Base-by-base conservation (phyloP, 2,888 invertebrate genomes). In the Cheilosia scutellata region DNA sequence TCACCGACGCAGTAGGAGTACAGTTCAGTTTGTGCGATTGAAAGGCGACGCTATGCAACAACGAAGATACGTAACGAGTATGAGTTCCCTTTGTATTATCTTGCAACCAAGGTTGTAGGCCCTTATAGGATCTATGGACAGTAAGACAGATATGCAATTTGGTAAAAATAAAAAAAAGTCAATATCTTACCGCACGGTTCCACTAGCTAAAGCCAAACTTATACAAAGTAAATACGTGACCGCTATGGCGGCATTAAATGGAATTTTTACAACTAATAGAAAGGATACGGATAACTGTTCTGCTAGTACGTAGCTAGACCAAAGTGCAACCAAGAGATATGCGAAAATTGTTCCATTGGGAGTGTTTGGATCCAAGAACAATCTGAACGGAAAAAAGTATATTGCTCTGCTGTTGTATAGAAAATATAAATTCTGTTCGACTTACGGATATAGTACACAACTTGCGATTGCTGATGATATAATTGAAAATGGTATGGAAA, bases 211-310 rank as follows among this genome's bases (percentile, higher is more conserved):
- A 89, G 94, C 94, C 9, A 96, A 91, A 82, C 95, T 96, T 7
- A 96, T 93, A 77, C 96, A 95, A 2, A 96, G 94, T 66, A 97
- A 93, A 90, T 96, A 97, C n/a, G 96, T 94, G 60, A 96, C 96
- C 20, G 95, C 94, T 71, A 96, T 95, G 27, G 96, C 96, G 0
- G 97, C 96, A 16, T 95, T 95, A 77, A 96, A 94, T 0, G 96
- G 95, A 88, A 95, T 95, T 90, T 96, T 96, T 0, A 98, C 94
- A 20, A 97, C 94, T 94, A 97, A 95, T 92, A 98, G 93, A 65
- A 97, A 94, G 0, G 96, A 95, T 83, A 98, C 95, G 0, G 97
- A 95, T 87, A 97, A 95, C 90, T 98, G 97, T 90, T 98, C 98
- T 0, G 96, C 95, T 88, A 97, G 95, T 0, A 96, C 94, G 92